Base-by-base conservation (phyloP, 2,888 invertebrate species). In the Acleris emargana region DNA sequence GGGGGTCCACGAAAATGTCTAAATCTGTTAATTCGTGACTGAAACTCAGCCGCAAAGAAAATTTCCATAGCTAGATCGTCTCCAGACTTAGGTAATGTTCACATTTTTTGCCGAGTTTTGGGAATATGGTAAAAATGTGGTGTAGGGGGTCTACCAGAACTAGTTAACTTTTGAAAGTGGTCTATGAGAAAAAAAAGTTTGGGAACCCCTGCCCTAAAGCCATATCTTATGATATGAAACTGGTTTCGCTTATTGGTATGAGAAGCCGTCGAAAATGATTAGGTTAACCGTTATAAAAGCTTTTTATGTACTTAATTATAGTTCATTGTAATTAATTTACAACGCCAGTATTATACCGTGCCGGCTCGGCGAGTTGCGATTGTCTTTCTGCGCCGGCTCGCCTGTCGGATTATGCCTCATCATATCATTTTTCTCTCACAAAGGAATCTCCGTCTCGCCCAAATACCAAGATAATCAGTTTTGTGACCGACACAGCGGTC, bases 391-490 rank as follows among this genome's bases (percentile, higher is more conserved):
- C 69, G 62, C 64, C 32, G 25, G 62, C 63, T 67, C 67, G 67
- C 57, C 69, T 55, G 64, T 62, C 64, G 49, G 66, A 62, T 69
- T 70, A 71, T 62, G 59, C 64, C 64, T 68, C 67, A 70, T 72
- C 64, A 67, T 72, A 70, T 72, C 64, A 67, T 72, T 67, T 72
- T 59, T 58, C 62, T 67, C 64, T 71, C 67, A 72, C 75, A 77
- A 80, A 78, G 74, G 75, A 77, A 80, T 76, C 70, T 81, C 73
- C 71, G 78, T 82, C 78, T 82, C 82, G 78, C 79, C 80, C 77
- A 82, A 84, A 86, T 84, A 80, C 82, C 69, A 63, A 70, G 73
- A 77, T 81, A 78, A 83, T 83, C 82, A 77, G 76, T 78, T 78
- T 73, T 76, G 78, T 80, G 81, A 76, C 76, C 78, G 78, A 76